These are phyloP conservation scores for Ecliptopera silaceata DNA, from an alignment of 2,888 invertebrate species.

Conservation along the genomic window DNA sequence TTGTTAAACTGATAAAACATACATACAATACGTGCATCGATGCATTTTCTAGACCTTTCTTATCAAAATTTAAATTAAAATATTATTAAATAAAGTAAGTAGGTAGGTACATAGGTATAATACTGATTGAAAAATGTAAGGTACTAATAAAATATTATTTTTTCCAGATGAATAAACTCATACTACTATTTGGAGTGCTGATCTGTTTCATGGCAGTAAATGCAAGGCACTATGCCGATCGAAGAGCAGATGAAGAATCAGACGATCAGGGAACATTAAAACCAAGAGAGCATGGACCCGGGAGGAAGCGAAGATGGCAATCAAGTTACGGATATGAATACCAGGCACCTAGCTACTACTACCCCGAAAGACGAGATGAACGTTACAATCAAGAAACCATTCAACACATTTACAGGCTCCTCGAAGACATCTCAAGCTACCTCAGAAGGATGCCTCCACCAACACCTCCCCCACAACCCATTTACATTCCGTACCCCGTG, in stretches of 20 bases:
- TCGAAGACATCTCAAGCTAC: slow-evolving; percentile 60
- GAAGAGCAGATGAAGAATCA: slow-evolving; percentile 41
- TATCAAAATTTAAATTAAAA: no score
- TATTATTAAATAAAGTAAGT: no score
- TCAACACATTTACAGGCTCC: slow-evolving; percentile 54
- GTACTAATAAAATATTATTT: slow-evolving; percentile 32
- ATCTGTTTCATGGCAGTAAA: slow-evolving; percentile 50
- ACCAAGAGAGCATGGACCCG: slow-evolving; percentile 43
- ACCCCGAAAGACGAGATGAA: slow-evolving; percentile 56
- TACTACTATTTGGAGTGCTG: slow-evolving; percentile 47
- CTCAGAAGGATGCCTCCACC: slow-evolving; percentile 50
- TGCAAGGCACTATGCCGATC: slow-evolving; percentile 50
- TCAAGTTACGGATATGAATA: slow-evolving; percentile 59
- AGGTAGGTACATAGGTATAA: no score
- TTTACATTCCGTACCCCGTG: slow-evolving; percentile 66
- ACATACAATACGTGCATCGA: no score
- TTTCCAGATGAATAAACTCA: slow-evolving; percentile 64
- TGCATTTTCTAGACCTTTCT: no score
- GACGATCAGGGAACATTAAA: slow-evolving; percentile 38
- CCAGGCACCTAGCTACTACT: slow-evolving; percentile 47
- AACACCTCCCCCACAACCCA: slow-evolving; percentile 58
- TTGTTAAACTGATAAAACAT: no score
- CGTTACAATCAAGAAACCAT: slow-evolving; percentile 54
- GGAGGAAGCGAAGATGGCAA: slow-evolving; percentile 59
- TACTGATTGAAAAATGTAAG: slow-evolving; percentile 22